Evolutionary conservation across 2,113 vertebrate species (phyloP).

Genomic region (Entelurus aequoreus): DNA sequence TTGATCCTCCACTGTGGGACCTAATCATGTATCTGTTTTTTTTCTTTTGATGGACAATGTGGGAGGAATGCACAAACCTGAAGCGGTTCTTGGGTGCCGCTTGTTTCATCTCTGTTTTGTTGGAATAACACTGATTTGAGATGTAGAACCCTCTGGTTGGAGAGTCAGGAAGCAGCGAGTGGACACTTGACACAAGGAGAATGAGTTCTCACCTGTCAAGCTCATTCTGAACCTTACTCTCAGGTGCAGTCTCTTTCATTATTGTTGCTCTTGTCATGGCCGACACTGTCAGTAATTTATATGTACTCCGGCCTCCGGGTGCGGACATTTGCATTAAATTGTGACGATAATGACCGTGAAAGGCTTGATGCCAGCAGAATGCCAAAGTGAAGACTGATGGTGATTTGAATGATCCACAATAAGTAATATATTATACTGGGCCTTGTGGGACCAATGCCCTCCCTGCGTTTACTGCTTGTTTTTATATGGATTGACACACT

Average conservation of each 20-base stretch:
- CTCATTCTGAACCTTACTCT: slow-evolving; percentile 24
- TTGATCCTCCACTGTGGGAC: slow-evolving; percentile 39
- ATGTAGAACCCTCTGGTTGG: slow-evolving; percentile 36
- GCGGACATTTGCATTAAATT: slow-evolving; percentile 76
- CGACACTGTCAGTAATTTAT: slow-evolving; percentile 72
- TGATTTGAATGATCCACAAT: slow-evolving; percentile 71
- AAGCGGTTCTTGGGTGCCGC: slow-evolving; percentile 41
- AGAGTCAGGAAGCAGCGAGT: slow-evolving; percentile 30
- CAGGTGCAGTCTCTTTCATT: slow-evolving; percentile 62
- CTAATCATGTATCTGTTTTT: slow-evolving; percentile 48
- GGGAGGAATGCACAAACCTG: slow-evolving; percentile 34
- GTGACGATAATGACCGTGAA: slow-evolving; percentile 73
- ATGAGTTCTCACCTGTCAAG: slow-evolving; percentile 17
- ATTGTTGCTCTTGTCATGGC: slow-evolving; percentile 54
- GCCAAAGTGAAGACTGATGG: slow-evolving; percentile 64
- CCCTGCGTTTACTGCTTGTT: slow-evolving; percentile 46
- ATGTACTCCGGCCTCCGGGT: slow-evolving; percentile 63
- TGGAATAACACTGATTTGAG: slow-evolving; percentile 57
- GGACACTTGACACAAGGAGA: slow-evolving; percentile 31
- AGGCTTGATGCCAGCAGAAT: slow-evolving; percentile 69
- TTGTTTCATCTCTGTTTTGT: slow-evolving; percentile 49
- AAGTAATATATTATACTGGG: slow-evolving; percentile 68
- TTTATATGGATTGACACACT: slow-evolving; percentile 23
- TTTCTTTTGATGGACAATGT: slow-evolving; percentile 29
- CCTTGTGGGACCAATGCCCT: slow-evolving; percentile 42